Base-by-base conservation (phyloP, 1,140 invertebrate genomes). In the Watersipora subatra region DNA sequence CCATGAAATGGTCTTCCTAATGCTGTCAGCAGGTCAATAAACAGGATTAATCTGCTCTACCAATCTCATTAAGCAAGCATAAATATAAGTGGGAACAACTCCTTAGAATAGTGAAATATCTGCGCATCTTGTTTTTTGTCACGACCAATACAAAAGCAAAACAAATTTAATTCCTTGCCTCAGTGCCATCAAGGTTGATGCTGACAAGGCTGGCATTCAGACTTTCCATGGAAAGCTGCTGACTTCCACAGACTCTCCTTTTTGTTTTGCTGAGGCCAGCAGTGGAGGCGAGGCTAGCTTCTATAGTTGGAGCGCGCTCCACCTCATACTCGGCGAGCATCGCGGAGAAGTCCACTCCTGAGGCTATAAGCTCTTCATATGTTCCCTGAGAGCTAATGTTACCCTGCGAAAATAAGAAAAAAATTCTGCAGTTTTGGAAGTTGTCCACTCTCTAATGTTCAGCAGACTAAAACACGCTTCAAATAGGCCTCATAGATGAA, bases 261-360 rank as follows among this genome's bases (percentile, higher is more conserved):
- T 59, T 59, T 17, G 58, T 59, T 22, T 59, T 59, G 22, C 22
- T 25, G 7, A 59, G 58, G 17, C 27, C 58, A 22, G 58, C 7
- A 12, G 22, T 59, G 7, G 58, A 24, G 58, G 58, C 58, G 7
- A 59, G 58, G 17, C 22, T 59, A 22, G 58, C 58, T 22, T 59
- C 58, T 59, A 59, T 59, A 24, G 58, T 59, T 22, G 58, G 58
- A 17, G 58, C 27, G 7, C 58, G 7, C 22, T 59, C 58, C 22
- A 59, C 58, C 27, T 59, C 58, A 22, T 25, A 59, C 58, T 59
- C 58, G 58, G 22, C 7, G 7, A 59, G 58, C 58, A 59, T 24
- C 7, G 58, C 58, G 7, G 58, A 59, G 58, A 59, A 59, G 46
- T 59, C 22, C 7, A 59, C 58, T 12, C 58, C 58, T 24, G 22